These are phyloP conservation scores for Sebastolobus alascanus DNA, from an alignment of 2,797 vertebrate species.

Conservation along the genomic window DNA sequence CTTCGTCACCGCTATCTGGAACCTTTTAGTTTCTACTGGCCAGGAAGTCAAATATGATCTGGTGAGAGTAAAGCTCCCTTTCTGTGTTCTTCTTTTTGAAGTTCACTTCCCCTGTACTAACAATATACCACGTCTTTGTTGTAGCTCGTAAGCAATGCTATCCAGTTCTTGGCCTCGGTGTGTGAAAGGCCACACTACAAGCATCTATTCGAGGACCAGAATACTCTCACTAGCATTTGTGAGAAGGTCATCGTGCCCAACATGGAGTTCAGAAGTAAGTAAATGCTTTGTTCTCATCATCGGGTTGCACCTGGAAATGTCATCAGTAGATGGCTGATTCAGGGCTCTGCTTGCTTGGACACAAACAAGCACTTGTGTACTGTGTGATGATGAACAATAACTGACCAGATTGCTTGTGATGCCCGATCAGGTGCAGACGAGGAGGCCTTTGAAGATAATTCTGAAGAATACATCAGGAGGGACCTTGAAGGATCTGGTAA, in stretches of 20 bases:
- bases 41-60: constrained; percentile 99
- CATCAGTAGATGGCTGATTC: background rate
- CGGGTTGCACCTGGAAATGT: background rate
- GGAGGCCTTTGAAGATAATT: constrained; percentile 99
- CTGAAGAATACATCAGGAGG: constrained; percentile 97
- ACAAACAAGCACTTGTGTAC: background rate
- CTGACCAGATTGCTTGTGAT: constrained; percentile 43
- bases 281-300: background rate
- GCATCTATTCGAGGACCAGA: constrained; percentile 98
- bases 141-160: constrained; percentile 98
- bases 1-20: constrained; percentile 99
- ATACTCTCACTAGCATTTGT: constrained; percentile 97
- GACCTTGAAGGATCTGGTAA: constrained; percentile 99
- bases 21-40: constrained; percentile 96
- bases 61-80: constrained; percentile 83
- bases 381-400: constrained; percentile 2
- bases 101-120: constrained; percentile 5
- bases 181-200: constrained; percentile 99
- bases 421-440: constrained; percentile 93
- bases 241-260: constrained; percentile 99
- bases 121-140: constrained; percentile 48
- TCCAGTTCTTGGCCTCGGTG: constrained; percentile 98
- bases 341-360: background rate
- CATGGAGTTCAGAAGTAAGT: constrained; percentile 99
- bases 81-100: background rate